Conservation (phyloP, 2,888 invertebrate species). For the Tethea ocularis region DNA sequence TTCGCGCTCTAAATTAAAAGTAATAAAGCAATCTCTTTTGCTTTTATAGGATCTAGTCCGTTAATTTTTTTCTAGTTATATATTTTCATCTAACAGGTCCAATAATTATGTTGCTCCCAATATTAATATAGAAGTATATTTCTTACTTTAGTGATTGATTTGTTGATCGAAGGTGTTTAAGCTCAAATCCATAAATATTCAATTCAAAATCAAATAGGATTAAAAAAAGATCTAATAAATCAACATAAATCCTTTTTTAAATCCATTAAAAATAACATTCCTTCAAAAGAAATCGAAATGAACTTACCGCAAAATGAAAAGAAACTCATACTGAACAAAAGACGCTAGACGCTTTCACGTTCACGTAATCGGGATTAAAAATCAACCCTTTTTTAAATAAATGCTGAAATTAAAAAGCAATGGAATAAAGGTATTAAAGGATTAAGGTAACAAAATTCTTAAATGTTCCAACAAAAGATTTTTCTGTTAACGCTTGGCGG, state of each 20-base stretch:
- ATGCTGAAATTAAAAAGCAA: slow-evolving; percentile 81
- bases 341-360: slow-evolving; percentile 59
- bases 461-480: slow-evolving; percentile 69
- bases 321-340: slow-evolving; percentile 59
- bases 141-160: no score
- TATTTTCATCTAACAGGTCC: no score
- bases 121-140: no score
- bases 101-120: no score
- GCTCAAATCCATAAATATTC: neutral
- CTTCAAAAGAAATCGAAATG: slow-evolving; percentile 50
- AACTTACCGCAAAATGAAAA: slow-evolving; percentile 63
- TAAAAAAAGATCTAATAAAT: slow-evolving; percentile 18
- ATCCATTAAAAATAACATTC: slow-evolving; percentile 41
- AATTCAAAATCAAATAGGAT: slow-evolving; percentile 9
- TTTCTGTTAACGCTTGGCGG: slow-evolving; percentile 76
- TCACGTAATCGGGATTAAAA: slow-evolving; percentile 74
- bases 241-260: slow-evolving; percentile 34
- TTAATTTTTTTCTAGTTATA: no score
- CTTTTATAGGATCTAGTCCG: neutral
- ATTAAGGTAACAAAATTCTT: slow-evolving; percentile 79
- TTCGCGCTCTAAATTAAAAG: neutral
- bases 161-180: no score
- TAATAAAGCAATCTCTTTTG: neutral
- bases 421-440: slow-evolving; percentile 81
- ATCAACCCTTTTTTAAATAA: slow-evolving; percentile 71